phyloP scores from a whole-genome alignment of 2,888 invertebrate genomes.

The Hirudinaria manillensis region DNA sequence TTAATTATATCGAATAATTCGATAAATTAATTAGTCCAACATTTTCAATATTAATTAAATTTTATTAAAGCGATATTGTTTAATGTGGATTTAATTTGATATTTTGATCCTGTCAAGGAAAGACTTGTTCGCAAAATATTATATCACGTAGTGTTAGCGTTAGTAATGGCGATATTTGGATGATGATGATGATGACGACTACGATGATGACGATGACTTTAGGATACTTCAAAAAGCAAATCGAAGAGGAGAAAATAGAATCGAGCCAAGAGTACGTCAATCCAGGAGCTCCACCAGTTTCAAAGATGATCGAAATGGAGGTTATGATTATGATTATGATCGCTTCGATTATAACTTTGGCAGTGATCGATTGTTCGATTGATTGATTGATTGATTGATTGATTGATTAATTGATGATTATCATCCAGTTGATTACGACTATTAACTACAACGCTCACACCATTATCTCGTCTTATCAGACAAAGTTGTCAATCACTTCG shows the following conservation, averaged over 20 bases:
- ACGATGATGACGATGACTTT: constrained; percentile 32
- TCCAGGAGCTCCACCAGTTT: constrained; percentile 95
- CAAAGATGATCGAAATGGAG: constrained; percentile 98
- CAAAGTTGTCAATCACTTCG: no score
- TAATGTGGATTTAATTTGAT: no score
- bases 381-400: no score
- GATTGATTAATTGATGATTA: background rate
- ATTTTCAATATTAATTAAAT: no score
- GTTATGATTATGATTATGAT: constrained; percentile 55
- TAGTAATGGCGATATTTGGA: background rate
- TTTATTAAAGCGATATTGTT: no score
- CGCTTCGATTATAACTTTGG: background rate
- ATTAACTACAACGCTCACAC: no score
- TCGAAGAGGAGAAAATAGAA: constrained; percentile 85
- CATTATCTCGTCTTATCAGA: no score
- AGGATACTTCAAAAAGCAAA: constrained; percentile 86
- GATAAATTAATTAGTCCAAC: background rate
- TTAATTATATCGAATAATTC: background rate
- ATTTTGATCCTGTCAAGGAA: no score
- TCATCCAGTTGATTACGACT: no score
- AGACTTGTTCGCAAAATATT: no score
- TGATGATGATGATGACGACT: background rate
- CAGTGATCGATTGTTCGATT: background rate
- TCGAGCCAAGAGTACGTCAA: constrained; percentile 92
- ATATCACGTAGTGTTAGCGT: no score